phyloP scores from a whole-genome alignment of 2,113 vertebrate genomes.

The Ptyas mucosa region DNA sequence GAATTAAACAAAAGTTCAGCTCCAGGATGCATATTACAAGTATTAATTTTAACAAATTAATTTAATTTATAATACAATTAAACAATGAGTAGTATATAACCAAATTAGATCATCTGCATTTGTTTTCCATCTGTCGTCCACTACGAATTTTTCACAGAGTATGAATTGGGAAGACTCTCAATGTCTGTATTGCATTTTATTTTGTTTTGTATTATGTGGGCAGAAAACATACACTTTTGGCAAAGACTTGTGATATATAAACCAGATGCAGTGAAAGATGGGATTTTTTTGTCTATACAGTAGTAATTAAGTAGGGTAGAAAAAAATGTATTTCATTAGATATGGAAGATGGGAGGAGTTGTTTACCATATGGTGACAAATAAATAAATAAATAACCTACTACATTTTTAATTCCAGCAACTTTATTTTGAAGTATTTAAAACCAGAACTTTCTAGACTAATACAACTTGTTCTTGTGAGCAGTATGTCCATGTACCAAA shows the following conservation, averaged over 20 bases:
- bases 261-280: background rate
- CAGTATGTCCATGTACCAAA: background rate
- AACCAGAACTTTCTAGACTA: background rate
- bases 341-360: background rate
- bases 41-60: background rate
- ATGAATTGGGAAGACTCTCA: background rate
- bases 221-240: background rate
- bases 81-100: background rate
- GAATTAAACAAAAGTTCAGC: background rate
- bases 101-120: background rate
- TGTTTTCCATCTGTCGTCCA: background rate
- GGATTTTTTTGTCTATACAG: background rate
- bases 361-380: background rate
- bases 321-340: background rate
- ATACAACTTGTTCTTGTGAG: background rate
- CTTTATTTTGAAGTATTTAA: background rate
- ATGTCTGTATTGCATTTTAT: background rate
- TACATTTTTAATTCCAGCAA: background rate
- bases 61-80: background rate
- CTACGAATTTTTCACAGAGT: background rate
- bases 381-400: no score
- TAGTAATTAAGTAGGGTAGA: background rate
- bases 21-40: background rate
- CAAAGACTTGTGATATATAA: background rate
- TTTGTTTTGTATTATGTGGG: background rate